Evolutionary conservation across 2,797 vertebrate genomes (phyloP), one percentile per base, ranked within the genome.

Genomic region (Rallus crepitans): DNA sequence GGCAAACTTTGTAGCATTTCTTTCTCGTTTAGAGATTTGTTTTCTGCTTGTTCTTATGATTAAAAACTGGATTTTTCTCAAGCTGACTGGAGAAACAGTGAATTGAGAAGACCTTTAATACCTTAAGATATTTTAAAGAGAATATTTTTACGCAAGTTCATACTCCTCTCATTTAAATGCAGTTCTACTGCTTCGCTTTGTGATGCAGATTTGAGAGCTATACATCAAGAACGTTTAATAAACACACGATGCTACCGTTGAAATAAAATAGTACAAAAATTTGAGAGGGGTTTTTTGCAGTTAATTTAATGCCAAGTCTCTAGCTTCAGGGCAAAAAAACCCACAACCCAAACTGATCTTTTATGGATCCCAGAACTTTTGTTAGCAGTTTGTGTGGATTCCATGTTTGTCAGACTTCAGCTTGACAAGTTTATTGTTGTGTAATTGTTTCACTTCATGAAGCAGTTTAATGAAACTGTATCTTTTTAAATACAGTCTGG

Each of bases 11-110:
- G 59, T 92, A 79, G 59, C 17, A 12, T n/a, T 66, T 85, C 33
- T 82, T 82, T 69, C 66, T 70, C 27, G 31, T 70, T 60, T 57
- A 87, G 42, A 69, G 33, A 59, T 85, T 77, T 79, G 19, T 47
- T 89, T 93, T 90, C 70, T 90, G 35, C 80, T 94, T 82, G 35
- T 83, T 94, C 63, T 90, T 93, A 79, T 88, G 79, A 87, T 59
- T 47, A 69, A 89, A 94, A 93, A 50, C 40, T 53, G 77, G 47
- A 50, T 91, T 84, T 78, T 80, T 85, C 50, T 69, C 20, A 77
- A 82, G 47, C 68, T 93, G 66, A 84, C 48, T 85, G 71, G 56
- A 94, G 83, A 85, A 93, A 81, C 47, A 87, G 11, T 93, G 73
- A 89, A 88, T 63, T 50, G n/a, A 76, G 63, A 52, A 84, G 33